These are phyloP conservation scores for Drosophila mauritiana DNA, from an alignment of 1,140 invertebrate genomes.

Conservation along the genomic window DNA sequence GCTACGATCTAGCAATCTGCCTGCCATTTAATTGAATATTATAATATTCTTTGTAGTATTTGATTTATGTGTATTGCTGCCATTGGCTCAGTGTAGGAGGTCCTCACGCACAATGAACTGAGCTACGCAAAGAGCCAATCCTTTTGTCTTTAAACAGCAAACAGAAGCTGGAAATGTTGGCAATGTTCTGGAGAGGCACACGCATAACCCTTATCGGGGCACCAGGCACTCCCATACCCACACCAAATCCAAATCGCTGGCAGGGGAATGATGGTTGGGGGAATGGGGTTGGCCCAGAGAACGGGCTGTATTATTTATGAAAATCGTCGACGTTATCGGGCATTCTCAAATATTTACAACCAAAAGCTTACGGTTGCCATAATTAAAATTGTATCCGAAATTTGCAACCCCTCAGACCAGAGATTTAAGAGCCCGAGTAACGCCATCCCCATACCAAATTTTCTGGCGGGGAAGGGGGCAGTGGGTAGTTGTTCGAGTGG, in stretches of 20 bases:
- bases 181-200: constrained; percentile 41
- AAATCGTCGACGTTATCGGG: constrained; percentile 84
- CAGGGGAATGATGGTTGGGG: not conserved
- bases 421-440: not conserved
- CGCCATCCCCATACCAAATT: not conserved
- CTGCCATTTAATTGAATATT: not conserved
- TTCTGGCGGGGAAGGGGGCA: not conserved
- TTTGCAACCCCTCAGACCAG: constrained; percentile 13
- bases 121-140: constrained; percentile 67
- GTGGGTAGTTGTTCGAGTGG: constrained; percentile 8
- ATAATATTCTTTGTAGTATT: not conserved
- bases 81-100: constrained; percentile 24
- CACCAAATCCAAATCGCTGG: constrained; percentile 18
- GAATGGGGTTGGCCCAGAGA: not conserved
- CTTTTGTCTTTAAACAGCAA: constrained; percentile 77
- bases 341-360: constrained; percentile 84
- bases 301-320: constrained; percentile 82
- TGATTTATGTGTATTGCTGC: no score
- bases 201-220: constrained; percentile 64
- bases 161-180: constrained; percentile 37
- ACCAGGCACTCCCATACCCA: constrained; percentile 60
- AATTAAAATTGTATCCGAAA: constrained; percentile 85
- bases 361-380: constrained; percentile 85
- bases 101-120: constrained; percentile 35
- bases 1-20: not conserved